Conservation (phyloP, 2,888 invertebrate species). For the Machimus atricapillus region DNA sequence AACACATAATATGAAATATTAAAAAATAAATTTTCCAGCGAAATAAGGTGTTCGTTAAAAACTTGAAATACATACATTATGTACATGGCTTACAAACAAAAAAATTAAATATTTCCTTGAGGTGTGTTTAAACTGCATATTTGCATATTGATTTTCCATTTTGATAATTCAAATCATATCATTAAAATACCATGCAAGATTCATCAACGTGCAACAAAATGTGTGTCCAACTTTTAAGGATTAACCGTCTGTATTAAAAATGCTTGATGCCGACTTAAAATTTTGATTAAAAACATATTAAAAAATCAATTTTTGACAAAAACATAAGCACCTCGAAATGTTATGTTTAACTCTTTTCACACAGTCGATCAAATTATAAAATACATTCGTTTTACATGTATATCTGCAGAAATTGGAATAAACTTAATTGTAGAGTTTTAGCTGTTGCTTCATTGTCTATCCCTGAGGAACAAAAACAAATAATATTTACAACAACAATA, state of each 20-base stretch:
- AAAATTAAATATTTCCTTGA: neutral
- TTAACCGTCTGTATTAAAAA: neutral
- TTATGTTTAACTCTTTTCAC: neutral
- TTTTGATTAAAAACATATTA: neutral
- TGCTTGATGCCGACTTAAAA: neutral
- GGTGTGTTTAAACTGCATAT: neutral
- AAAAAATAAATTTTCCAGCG: neutral
- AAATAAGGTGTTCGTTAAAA: neutral
- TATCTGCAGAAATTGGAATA: neutral
- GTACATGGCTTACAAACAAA: neutral
- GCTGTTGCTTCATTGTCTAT: neutral
- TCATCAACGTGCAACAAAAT: neutral
- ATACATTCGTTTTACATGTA: neutral
- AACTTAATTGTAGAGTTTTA: neutral
- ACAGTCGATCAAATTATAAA: neutral
- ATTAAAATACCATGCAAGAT: neutral
- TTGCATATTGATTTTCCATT: neutral
- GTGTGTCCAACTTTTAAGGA: neutral
- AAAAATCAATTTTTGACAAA: neutral
- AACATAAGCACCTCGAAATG: neutral
- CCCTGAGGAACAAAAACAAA: slow-evolving; percentile 31
- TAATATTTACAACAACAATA: neutral
- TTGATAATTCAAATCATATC: neutral
- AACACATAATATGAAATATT: neutral
- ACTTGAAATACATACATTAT: neutral